These are phyloP conservation scores for Apantesis nais DNA, from an alignment of 2,888 invertebrate genomes.

Conservation along the genomic window DNA sequence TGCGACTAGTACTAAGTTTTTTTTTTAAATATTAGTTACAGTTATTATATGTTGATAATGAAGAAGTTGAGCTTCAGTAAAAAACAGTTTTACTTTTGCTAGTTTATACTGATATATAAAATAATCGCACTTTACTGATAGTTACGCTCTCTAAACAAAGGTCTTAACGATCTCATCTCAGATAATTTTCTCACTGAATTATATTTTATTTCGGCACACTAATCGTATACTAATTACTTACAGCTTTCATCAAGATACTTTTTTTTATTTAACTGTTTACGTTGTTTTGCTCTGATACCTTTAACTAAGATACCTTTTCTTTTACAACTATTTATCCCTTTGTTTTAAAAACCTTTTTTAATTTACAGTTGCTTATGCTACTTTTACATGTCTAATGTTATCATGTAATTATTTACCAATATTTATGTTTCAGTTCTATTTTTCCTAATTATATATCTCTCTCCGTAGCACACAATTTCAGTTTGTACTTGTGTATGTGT, in stretches of 20 bases:
- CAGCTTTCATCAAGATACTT: slow-evolving; percentile 50
- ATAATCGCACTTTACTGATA: slow-evolving; percentile 24
- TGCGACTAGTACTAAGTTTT: too few relatives aligned
- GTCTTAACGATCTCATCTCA: slow-evolving; percentile 40
- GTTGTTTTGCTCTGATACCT: slow-evolving; percentile 50
- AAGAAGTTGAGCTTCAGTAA: not conserved
- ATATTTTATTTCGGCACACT: slow-evolving; percentile 37
- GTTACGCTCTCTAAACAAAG: slow-evolving; percentile 55
- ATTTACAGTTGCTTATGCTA: slow-evolving; percentile 3
- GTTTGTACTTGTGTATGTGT: not conserved
- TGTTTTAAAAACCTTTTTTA: not conserved
- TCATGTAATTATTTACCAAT: not conserved
- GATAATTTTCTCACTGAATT: slow-evolving; percentile 34
- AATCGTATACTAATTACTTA: slow-evolving; percentile 45
- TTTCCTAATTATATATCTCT: not conserved
- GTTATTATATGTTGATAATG: not conserved
- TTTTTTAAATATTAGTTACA: too few relatives aligned
- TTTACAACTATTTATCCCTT: not conserved
- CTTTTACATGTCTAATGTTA: not conserved
- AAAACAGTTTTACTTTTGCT: not conserved
- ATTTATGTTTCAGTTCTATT: not conserved
- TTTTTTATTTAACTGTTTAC: slow-evolving; percentile 48
- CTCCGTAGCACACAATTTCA: not conserved
- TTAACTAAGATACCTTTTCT: slow-evolving; percentile 16
- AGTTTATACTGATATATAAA: not conserved